phyloP scores from a whole-genome alignment of 2,113 vertebrate genomes.

The Barbus barbus region DNA sequence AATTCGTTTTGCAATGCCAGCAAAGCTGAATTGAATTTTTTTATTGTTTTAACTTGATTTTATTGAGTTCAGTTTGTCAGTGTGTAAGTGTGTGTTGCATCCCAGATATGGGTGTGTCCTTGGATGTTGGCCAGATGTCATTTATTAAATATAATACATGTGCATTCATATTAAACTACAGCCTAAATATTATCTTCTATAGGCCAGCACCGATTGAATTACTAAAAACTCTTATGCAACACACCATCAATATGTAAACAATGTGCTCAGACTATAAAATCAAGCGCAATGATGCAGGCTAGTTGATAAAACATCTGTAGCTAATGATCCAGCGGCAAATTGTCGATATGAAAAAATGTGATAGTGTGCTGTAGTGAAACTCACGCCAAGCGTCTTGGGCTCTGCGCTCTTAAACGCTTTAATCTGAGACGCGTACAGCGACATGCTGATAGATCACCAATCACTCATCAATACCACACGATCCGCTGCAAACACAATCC shows the following conservation, averaged over 20 bases:
- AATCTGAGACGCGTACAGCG: constrained; percentile 54
- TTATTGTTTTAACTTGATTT: neutral
- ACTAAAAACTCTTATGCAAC: neutral
- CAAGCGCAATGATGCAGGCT: neutral
- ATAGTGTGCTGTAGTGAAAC: constrained; percentile 3
- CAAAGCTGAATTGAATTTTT: too few species aligned
- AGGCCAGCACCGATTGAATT: neutral
- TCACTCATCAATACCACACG: constrained; percentile 22
- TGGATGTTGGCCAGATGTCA: constrained; percentile 10
- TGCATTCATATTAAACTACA: neutral
- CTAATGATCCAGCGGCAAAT: neutral
- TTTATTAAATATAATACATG: constrained; percentile 4
- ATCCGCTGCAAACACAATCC: constrained; percentile 19
- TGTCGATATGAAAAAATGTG: neutral
- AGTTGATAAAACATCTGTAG: constrained; percentile 2
- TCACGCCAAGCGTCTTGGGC: constrained; percentile 58
- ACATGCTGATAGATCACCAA: constrained; percentile 43
- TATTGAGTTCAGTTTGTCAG: neutral
- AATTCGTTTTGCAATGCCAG: too few species aligned
- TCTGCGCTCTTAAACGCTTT: constrained; percentile 55
- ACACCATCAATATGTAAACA: neutral
- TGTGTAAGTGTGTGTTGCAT: neutral
- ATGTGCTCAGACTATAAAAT: neutral
- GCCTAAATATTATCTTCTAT: neutral
- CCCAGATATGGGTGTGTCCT: constrained; percentile 54